Base-by-base conservation (phyloP, 2,113 vertebrate species). In the Tor tambroides region DNA sequence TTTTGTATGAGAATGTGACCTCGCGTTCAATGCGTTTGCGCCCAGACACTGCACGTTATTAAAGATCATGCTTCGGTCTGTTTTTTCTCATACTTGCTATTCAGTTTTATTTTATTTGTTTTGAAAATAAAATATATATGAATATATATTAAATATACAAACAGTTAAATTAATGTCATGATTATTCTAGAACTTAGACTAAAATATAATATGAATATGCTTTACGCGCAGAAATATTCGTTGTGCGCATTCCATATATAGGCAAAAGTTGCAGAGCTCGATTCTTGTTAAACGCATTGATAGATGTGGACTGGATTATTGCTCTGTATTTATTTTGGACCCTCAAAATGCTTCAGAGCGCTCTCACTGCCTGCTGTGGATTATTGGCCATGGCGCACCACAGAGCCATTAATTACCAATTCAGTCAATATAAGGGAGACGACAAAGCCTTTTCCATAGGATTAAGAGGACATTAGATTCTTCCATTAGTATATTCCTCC, bases 361-460 rank as follows among this genome's bases (percentile, higher is more conserved):
- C 46, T 17, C 65, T 95, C 94, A 95, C 96, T 95, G 93, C 96
- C 95, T 95, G 95, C 94, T 94, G 95, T 93, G 96, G 97, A 98
- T 99, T 97, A 97, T 93, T 88, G 95, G 89, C 93, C 94, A 95
- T 96, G 96, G 95, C 93, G 91, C 92, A 93, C 93, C 95, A 97
- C 96, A 95, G 96, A 97, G 96, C 97, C 97, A 97, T 99, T 99
- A 97, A 99, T 98, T 98, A 98, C 95, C 95, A 94, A 98, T 97
- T 98, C 97, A 97, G 97, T 99, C 97, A 98, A 99, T 98, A 99
- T 96, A 96, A 95, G 94, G 95, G 95, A 95, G 96, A 96, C 96
- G 95, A 96, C 96, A 95, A 95, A 96, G 96, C 96, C 97, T 98
- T 98, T 97, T 97, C 97, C 96, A 96, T 96, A 95, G 97, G 98